Evolutionary conservation across 2,888 invertebrate species (phyloP), one percentile per base, ranked within the genome.

Genomic region (Odiellus spinosus): DNA sequence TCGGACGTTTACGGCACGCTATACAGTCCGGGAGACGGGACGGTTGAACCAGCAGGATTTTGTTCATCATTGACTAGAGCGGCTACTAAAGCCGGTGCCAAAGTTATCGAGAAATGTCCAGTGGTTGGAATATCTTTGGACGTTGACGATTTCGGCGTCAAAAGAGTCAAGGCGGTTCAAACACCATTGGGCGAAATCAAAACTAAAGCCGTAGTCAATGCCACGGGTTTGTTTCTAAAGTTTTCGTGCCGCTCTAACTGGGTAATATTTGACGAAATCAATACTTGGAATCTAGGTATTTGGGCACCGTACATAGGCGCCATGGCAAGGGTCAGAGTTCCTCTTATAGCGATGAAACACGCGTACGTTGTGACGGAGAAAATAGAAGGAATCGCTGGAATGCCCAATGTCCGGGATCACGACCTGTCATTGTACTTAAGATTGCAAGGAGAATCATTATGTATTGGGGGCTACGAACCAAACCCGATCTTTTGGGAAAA

Each of bases 401-500:
- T 63, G 49, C 88, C 90, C 0, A 88, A 88, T 62, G 71, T 88
- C 12, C 70, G 88, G 36, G 88, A 88, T 65, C 86, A 87, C 58
- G 90, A 91, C 61, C 76, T 76, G 6, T 78, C 76, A 15, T 70
- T 86, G 18, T 90, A 88, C 61, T 76, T 88, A 55, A 76, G 83
- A 59, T 74, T 85, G 2, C 84, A 85, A 60, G 86, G 86, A 1
- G 82, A 85, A 59, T 75, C 80, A 1, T 75, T 90, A 41, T 76
- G 76, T 52, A 76, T 90, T 58, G 90, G 90, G 11, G 88, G 88
- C 1, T 91, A 90, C 61, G 90, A 91, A 65, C 65, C 70, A 1
- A 85, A 90, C 64, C 90, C 90, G 0, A 76, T 79, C 52, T 73
- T 88, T 58, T 65, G 87, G 44, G 79, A 82, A 59, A 75, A 78